Conservation (phyloP, 2,113 vertebrate genomes). For the Nibea coibor region DNA sequence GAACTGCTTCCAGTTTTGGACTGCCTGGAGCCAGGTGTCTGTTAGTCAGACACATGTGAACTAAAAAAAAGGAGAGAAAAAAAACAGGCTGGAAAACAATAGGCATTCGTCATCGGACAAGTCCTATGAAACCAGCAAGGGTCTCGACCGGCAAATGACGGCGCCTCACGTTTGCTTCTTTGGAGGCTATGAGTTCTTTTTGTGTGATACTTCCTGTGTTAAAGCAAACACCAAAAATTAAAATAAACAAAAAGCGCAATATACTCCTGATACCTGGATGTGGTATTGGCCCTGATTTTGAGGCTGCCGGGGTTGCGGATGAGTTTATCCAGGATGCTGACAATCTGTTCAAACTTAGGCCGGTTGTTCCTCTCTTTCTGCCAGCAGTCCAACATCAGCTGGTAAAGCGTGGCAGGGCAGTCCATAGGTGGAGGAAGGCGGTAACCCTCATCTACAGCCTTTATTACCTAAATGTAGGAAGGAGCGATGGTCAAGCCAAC, state of each 20-base stretch:
- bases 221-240: background rate
- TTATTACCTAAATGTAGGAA: conserved; percentile 89
- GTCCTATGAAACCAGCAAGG: background rate
- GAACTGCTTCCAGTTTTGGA: background rate
- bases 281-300: conserved; percentile 95
- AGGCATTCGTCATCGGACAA: background rate
- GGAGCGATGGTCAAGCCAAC: background rate
- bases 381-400: conserved; percentile 99
- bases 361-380: conserved; percentile 99
- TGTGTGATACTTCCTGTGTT: background rate
- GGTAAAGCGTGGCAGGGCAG: conserved; percentile 96
- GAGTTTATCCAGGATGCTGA: conserved; percentile 98
- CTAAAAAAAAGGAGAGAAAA: background rate
- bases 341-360: conserved; percentile 98
- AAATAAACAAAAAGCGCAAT: background rate
- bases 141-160: background rate
- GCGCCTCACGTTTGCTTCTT: background rate
- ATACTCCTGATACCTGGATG: conserved; percentile 88
- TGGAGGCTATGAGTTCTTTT: background rate
- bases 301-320: conserved; percentile 97
- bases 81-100: background rate
- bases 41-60: background rate
- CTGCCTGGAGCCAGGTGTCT: conserved; percentile 10
- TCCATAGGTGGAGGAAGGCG: conserved; percentile 98
- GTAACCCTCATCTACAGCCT: conserved; percentile 98